Conservation (phyloP, 2,888 invertebrate species). For the Sesamia inferens region DNA sequence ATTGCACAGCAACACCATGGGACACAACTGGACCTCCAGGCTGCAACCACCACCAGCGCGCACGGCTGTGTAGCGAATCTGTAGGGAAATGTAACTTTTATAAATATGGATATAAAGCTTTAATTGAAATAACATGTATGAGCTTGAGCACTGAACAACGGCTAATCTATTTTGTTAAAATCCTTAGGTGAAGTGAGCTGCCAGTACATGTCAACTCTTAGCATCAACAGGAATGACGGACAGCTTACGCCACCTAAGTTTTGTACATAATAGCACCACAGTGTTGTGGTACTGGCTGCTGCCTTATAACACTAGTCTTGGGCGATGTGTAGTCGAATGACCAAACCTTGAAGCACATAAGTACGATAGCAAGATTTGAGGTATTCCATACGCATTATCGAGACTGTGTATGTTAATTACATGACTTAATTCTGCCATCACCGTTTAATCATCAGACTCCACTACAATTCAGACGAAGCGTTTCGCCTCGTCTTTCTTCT, state of each 20-base stretch:
- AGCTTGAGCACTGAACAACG: not conserved
- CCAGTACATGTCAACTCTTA: not conserved
- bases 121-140: not conserved
- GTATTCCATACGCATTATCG: too few relatives aligned
- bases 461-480: too few relatives aligned
- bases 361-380: too few relatives aligned
- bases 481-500: too few relatives aligned
- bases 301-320: not conserved
- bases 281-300: not conserved
- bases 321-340: not conserved
- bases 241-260: not conserved
- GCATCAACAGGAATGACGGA: not conserved
- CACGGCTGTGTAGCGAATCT: constrained; percentile 76
- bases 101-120: not conserved
- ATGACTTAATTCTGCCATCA: too few relatives aligned
- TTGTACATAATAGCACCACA: not conserved
- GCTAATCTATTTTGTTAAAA: not conserved
- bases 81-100: not conserved
- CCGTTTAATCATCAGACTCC: too few relatives aligned
- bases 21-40: constrained; percentile 76
- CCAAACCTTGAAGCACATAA: not conserved
- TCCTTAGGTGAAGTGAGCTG: not conserved
- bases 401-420: too few relatives aligned
- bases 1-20: constrained; percentile 80
- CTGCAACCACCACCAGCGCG: constrained; percentile 82